Conservation (phyloP, 2,888 invertebrate species). For the Malacosoma neustria region DNA sequence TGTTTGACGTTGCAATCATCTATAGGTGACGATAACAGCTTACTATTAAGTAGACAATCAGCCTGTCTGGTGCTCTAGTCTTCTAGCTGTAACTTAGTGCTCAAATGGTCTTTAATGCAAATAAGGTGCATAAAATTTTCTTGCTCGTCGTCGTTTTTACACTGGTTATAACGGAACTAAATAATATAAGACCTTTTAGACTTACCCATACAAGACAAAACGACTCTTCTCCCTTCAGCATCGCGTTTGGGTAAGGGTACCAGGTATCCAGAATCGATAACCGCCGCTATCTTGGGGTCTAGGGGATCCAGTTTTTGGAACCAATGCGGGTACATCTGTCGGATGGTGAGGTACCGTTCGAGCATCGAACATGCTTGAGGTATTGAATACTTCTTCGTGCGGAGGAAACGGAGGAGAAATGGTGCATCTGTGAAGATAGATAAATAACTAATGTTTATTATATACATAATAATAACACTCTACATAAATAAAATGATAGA, state of each 20-base stretch:
- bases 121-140: too few species aligned
- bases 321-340: conserved; percentile 91
- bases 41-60: too few species aligned
- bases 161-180: too few species aligned
- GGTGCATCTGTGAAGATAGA: conserved; percentile 76
- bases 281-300: conserved; percentile 85
- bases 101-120: too few species aligned
- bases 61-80: too few species aligned
- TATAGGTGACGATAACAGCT: too few species aligned
- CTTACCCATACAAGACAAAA: conserved; percentile 86
- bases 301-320: conserved; percentile 87
- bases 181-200: conserved; percentile 3
- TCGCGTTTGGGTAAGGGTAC: conserved; percentile 85
- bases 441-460: too few species aligned
- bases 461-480: too few species aligned
- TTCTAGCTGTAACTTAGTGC: too few species aligned
- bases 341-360: conserved; percentile 88
- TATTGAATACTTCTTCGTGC: conserved; percentile 91
- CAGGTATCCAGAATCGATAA: conserved; percentile 86
- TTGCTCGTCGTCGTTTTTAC: too few species aligned
- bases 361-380: conserved; percentile 90
- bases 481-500: too few species aligned
- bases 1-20: too few species aligned
- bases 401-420: conserved; percentile 87
- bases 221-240: conserved; percentile 82